phyloP scores from a whole-genome alignment of 1,140 invertebrate species.

The Philotrypesis tridentata region DNA sequence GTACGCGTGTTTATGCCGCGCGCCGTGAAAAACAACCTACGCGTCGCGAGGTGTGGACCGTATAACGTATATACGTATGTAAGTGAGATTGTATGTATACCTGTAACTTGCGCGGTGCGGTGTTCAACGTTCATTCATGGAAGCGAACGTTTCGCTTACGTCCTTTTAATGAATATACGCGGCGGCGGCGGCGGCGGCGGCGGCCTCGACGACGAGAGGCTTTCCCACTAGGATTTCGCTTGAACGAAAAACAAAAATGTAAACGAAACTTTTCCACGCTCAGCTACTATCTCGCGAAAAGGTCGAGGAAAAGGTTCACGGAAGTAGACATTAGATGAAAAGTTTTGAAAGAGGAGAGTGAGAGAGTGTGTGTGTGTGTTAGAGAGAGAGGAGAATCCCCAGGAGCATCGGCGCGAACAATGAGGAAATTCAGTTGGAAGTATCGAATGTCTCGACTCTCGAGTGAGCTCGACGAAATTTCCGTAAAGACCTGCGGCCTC shows the following conservation, averaged over 20 bases:
- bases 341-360: not conserved
- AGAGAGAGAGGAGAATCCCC: not conserved
- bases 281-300: no score
- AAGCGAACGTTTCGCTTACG: not conserved
- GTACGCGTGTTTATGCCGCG: not conserved
- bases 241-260: not conserved
- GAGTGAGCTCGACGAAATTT: constrained; percentile 7
- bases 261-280: not conserved
- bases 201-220: no score
- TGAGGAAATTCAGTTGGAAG: not conserved
- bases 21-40: constrained; percentile 8
- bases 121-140: not conserved
- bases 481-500: constrained; percentile 11
- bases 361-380: no score
- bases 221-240: no score
- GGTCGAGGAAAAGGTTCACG: not conserved
- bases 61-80: not conserved
- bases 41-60: not conserved
- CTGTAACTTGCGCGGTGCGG: not conserved
- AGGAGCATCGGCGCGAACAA: not conserved
- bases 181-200: no score
- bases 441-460: constrained; percentile 21
- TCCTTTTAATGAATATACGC: not conserved
- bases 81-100: not conserved
- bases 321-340: no score